phyloP scores from a whole-genome alignment of 2,113 vertebrate genomes.

The human region DNA sequence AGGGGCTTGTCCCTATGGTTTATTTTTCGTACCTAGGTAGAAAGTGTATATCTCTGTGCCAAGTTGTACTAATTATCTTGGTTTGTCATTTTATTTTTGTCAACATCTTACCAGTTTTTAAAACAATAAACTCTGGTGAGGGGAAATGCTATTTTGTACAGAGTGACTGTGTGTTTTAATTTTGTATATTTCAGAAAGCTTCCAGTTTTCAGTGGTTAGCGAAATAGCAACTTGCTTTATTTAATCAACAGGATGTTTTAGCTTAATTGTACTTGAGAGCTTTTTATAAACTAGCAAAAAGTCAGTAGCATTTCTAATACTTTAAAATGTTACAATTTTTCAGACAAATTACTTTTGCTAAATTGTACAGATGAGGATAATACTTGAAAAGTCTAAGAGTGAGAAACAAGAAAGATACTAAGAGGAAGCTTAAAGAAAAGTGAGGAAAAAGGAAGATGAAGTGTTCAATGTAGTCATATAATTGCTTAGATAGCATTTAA shows the following conservation, averaged over 20 bases:
- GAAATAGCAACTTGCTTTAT: conserved; percentile 40
- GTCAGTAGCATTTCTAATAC: conserved; percentile 30
- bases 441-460: conserved; percentile 40
- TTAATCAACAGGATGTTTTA: conserved; percentile 53
- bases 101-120: conserved; percentile 3
- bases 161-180: conserved; percentile 17
- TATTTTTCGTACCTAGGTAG: conserved; percentile 47
- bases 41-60: not conserved
- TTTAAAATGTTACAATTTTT: conserved; percentile 44
- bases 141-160: not conserved
- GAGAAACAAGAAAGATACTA: conserved; percentile 37
- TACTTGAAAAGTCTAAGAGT: conserved; percentile 31
- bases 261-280: conserved; percentile 47
- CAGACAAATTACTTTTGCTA: conserved; percentile 33
- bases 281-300: conserved; percentile 54
- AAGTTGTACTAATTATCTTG: conserved; percentile 21
- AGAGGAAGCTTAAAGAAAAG: conserved; percentile 51
- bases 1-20: not conserved
- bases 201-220: conserved; percentile 37
- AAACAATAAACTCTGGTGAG: not conserved
- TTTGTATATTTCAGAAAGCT: conserved; percentile 47
- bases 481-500: conserved; percentile 10
- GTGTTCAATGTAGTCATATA: not conserved
- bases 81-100: conserved; percentile 52
- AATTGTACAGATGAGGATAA: conserved; percentile 24